Conservation (phyloP, 2,888 invertebrate genomes). For the Drosophila lacicola region DNA sequence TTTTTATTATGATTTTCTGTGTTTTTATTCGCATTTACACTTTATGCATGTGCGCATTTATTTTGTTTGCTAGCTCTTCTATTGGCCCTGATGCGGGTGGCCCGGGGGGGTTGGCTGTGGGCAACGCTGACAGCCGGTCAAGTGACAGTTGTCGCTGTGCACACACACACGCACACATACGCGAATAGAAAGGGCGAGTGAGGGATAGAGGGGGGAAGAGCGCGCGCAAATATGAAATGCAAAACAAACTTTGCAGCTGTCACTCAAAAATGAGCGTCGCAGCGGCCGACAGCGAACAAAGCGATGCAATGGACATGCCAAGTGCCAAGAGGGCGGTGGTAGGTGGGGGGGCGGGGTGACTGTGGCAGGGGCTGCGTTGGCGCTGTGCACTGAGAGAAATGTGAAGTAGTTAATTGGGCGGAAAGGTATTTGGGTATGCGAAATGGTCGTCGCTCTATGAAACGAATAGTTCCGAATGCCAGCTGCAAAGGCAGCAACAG, state of each 20-base stretch:
- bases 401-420: conserved; percentile 70
- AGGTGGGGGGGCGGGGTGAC: not conserved
- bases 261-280: conserved; percentile 77
- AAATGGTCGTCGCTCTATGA: conserved; percentile 47
- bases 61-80: conserved; percentile 75
- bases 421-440: conserved; percentile 64
- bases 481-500: conserved; percentile 6
- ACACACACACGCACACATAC: conserved; percentile 5
- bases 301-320: conserved; percentile 50
- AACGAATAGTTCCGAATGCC: conserved; percentile 43
- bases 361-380: not conserved
- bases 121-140: conserved; percentile 69
- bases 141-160: conserved; percentile 72
- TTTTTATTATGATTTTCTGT: conserved; percentile 42
- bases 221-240: conserved; percentile 77
- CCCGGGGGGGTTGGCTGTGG: not conserved
- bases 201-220: conserved; percentile 16
- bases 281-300: conserved; percentile 61
- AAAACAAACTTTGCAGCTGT: conserved; percentile 81
- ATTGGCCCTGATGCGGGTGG: conserved; percentile 61
- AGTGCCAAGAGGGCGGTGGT: conserved; percentile 12
- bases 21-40: conserved; percentile 73
- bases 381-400: conserved; percentile 69
- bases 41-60: conserved; percentile 74
- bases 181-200: not conserved